Evolutionary conservation across 2,113 vertebrate species (phyloP).

Genomic region (Edolisoma coerulescens): DNA sequence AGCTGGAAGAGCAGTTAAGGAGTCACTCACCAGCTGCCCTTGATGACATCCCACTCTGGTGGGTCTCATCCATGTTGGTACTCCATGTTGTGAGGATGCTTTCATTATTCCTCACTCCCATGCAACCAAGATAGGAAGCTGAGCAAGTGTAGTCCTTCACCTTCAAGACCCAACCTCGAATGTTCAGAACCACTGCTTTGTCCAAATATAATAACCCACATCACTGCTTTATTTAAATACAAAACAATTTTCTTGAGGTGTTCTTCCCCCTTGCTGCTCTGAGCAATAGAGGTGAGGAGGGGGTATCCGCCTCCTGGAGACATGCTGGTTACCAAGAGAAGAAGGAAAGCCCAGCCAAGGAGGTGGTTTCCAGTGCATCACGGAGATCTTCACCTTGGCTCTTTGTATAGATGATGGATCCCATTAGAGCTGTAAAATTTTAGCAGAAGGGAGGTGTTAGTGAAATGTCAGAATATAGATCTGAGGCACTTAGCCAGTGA

Average conservation of each 20-base stretch:
- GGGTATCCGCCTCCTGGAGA: background rate
- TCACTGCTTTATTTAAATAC: background rate
- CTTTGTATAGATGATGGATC: background rate
- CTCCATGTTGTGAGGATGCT: background rate
- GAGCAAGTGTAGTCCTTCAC: background rate
- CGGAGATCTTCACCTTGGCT: background rate
- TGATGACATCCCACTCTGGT: rapidly evolving
- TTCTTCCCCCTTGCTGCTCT: background rate
- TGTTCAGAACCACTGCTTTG: background rate
- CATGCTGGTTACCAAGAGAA: background rate
- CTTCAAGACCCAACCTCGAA: background rate
- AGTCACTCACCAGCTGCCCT: background rate
- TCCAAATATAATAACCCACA: background rate
- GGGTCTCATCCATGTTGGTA: background rate
- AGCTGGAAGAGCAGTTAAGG: background rate
- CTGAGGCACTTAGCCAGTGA: rapidly evolving
- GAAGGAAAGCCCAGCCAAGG: background rate
- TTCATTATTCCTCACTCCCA: background rate
- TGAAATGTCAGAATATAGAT: background rate
- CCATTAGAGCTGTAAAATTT: background rate
- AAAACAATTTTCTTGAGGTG: background rate
- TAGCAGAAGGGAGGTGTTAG: background rate
- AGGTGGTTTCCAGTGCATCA: background rate
- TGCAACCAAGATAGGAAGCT: background rate
- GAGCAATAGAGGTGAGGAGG: background rate